Conservation (phyloP, 1,140 invertebrate species). For the Latrodectus geometricus region DNA sequence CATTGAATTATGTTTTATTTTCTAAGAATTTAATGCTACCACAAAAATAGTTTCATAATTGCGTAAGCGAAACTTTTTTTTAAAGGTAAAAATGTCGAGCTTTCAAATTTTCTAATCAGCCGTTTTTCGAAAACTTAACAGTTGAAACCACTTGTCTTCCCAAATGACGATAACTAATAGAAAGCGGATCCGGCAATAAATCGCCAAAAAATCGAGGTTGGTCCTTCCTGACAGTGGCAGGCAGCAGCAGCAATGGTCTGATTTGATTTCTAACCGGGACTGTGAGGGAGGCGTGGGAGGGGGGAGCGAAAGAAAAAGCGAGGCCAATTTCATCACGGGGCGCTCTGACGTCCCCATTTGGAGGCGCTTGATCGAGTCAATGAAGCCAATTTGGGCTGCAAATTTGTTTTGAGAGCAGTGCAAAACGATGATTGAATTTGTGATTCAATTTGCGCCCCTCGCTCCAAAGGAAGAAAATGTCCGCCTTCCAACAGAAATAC, state of each 20-base stretch:
- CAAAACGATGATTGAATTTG: slow-evolving; percentile 64
- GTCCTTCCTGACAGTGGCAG: background rate
- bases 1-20: too few species aligned
- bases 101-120: too few species aligned
- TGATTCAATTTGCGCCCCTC: slow-evolving; percentile 61
- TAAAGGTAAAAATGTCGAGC: too few species aligned
- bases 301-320: slow-evolving; percentile 41
- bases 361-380: slow-evolving; percentile 63
- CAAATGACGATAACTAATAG: too few species aligned
- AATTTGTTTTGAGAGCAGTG: slow-evolving; percentile 64
- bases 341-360: slow-evolving; percentile 59
- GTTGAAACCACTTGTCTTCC: too few species aligned
- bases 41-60: too few species aligned
- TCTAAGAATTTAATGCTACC: too few species aligned
- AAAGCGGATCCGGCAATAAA: background rate
- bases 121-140: too few species aligned
- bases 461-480: slow-evolving; percentile 38
- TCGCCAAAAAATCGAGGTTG: background rate
- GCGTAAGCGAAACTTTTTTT: too few species aligned
- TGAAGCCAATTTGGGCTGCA: slow-evolving; percentile 63
- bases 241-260: slow-evolving; percentile 34
- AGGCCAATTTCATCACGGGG: slow-evolving; percentile 47
- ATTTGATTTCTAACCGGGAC: slow-evolving; percentile 56
- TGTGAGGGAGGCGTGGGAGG: background rate
- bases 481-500: slow-evolving; percentile 23